phyloP scores from a whole-genome alignment of 2,797 vertebrate species.

The Myiotriccus ornatus region DNA sequence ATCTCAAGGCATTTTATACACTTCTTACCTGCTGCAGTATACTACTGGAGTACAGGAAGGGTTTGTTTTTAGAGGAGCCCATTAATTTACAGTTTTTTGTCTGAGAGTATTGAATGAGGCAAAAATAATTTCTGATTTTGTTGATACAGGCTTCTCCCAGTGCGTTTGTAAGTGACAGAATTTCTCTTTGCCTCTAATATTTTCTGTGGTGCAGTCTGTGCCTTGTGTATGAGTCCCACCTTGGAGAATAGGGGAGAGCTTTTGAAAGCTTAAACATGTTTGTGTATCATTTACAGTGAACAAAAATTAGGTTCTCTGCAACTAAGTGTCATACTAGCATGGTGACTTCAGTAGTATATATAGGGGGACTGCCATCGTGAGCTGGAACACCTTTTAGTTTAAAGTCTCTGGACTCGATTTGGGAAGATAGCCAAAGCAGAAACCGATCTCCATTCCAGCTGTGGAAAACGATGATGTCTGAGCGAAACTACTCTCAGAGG shows the following conservation, averaged over 20 bases:
- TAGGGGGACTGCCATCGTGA: not conserved
- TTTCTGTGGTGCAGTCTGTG: not conserved
- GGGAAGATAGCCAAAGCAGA: not conserved
- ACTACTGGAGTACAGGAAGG: not conserved
- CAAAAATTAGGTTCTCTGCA: not conserved
- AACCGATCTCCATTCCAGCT: not conserved
- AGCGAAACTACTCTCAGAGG: not conserved
- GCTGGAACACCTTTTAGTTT: not conserved
- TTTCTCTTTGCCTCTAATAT: not conserved
- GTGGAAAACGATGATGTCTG: not conserved
- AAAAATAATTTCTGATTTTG: not conserved
- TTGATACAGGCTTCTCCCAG: not conserved
- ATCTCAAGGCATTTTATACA: not conserved
- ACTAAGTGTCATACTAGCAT: not conserved
- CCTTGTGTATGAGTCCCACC: not conserved
- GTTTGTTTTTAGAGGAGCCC: not conserved
- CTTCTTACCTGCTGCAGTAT: not conserved
- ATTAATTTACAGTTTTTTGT: not conserved
- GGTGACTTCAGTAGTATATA: not conserved
- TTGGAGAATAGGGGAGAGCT: not conserved
- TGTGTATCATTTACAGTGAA: not conserved
- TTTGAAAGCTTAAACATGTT: not conserved
- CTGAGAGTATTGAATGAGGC: not conserved
- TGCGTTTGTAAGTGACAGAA: not conserved
- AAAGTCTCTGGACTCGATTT: not conserved